Conservation (phyloP, 2,888 invertebrate species). For the Sialis lutaria region DNA sequence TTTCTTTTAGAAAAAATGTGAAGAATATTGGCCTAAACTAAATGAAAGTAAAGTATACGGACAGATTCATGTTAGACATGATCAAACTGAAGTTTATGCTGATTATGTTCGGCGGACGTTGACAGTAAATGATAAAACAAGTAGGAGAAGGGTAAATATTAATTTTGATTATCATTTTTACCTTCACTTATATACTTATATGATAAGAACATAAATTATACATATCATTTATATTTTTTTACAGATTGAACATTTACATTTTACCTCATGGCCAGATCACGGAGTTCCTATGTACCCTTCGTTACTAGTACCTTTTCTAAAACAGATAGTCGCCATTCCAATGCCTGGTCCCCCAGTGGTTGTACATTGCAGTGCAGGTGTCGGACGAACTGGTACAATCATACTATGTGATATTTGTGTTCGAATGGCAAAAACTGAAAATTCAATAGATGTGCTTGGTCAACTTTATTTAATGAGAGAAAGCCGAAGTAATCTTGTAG, state of each 20-base stretch:
- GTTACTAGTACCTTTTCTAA: slow-evolving; percentile 22
- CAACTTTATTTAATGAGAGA: slow-evolving; percentile 18
- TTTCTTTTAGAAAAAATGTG: slow-evolving; percentile 26
- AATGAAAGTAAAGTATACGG: slow-evolving; percentile 22
- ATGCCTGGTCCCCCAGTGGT: slow-evolving; percentile 24
- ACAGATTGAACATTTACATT: slow-evolving; percentile 27
- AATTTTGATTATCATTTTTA: neutral
- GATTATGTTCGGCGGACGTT: slow-evolving; percentile 23
- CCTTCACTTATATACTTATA: neutral
- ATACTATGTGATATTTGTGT: slow-evolving; percentile 36
- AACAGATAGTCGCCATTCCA: slow-evolving; percentile 22
- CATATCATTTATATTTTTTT: slow-evolving; percentile 6
- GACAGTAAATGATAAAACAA: slow-evolving; percentile 14
- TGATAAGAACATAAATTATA: neutral
- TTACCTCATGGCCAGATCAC: slow-evolving; percentile 33
- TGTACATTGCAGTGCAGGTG: slow-evolving; percentile 38
- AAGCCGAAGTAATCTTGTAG: slow-evolving; percentile 24
- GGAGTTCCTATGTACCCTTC: slow-evolving; percentile 25
- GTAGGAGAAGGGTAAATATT: slow-evolving; percentile 18
- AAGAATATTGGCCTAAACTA: slow-evolving; percentile 31
- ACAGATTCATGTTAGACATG: slow-evolving; percentile 19
- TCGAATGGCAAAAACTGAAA: slow-evolving; percentile 26
- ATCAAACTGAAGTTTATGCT: slow-evolving; percentile 19
- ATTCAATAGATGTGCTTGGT: slow-evolving; percentile 18
- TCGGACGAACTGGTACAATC: slow-evolving; percentile 41